Base-by-base conservation (phyloP, 2,113 vertebrate species). In the Chamaea fasciata region DNA sequence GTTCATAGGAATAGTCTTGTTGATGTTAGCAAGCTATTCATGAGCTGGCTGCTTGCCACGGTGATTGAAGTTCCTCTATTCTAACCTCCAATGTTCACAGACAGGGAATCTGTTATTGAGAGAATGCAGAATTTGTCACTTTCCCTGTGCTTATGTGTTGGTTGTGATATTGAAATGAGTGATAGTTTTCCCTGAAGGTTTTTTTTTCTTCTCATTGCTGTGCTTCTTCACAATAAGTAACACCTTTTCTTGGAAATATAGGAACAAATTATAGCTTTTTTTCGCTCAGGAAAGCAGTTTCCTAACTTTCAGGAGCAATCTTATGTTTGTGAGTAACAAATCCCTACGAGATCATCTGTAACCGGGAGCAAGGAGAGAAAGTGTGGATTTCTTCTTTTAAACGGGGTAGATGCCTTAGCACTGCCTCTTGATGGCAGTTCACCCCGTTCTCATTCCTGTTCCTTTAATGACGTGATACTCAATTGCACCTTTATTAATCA, bases 91-190 rank as follows among this genome's bases (percentile, higher is more conserved):
- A 35, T 33, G 76, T 74, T 95, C 89, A 71, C 83, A 93, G 94
- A 96, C 78, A 94, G 90, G 42, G 87, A 89, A 90, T 95, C 93
- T 94, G 85, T 94, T 93, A 96, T 84, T 70, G 95, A 69, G 95
- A 93, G 93, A 94, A 92, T 95, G 94, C 94, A 94, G 78, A 81
- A 96, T 96, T 94, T 93, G 92, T 88, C 95, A 94, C 95, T 96
- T 92, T 86, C 88, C 83, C 83, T 74, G 20, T 71, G 83, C 89
- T 90, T 77, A 7, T 81, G 79, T 93, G 86, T 71, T 41, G 88
- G 89, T 95, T 97, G 87, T 96, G 95, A 97, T 96, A 90, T 93
- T 96, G 92, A 97, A 97, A 93, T 96, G 92, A 94, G 83, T 49
- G 46, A 79, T 70, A 15, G 41, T 55, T 88, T 70, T 84, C 88